Percentiles rank a stretch among this genome's conserved stretches.
These are phyloP conservation scores for Malthinus seriepunctatus DNA, from an alignment of 2,888 invertebrate species.

Conservation along the genomic window DNA sequence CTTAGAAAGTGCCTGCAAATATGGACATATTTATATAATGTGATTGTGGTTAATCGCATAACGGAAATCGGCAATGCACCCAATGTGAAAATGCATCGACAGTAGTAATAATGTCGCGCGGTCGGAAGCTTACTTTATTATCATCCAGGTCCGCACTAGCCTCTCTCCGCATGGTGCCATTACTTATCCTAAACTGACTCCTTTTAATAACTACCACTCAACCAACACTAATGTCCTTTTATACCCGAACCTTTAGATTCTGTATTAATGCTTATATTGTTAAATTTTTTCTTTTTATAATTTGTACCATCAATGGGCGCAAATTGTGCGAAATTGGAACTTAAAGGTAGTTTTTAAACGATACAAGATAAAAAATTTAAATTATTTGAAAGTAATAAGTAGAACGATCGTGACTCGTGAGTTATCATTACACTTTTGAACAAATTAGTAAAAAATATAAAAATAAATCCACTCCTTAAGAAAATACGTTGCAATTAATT, in stretches of 20 bases:
- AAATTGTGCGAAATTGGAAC: background rate
- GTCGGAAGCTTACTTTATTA: conserved; percentile 38
- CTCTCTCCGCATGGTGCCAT: conserved; percentile 49
- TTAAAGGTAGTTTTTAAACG: too few species aligned
- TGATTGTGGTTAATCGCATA: conserved; percentile 55
- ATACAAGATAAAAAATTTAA: too few species aligned
- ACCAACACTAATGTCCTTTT: conserved; percentile 52
- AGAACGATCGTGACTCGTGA: background rate
- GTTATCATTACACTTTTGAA: conserved; percentile 7
- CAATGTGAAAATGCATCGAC: conserved; percentile 50
- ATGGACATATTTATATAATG: conserved; percentile 50
- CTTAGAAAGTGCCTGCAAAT: conserved; percentile 35
- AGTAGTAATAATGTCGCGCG: conserved; percentile 42
- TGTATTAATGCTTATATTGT: background rate
- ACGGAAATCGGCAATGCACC: conserved; percentile 52
- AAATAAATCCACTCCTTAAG: conserved; percentile 4
- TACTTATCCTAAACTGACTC: conserved; percentile 56
- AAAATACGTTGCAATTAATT: conserved; percentile 30
- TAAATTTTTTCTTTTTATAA: background rate
- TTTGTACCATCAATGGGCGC: background rate
- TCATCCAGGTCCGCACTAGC: conserved; percentile 42
- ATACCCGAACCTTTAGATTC: conserved; percentile 26
- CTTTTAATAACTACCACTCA: conserved; percentile 49
- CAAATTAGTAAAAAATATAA: too few species aligned
- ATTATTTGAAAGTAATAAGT: too few species aligned